Evolutionary conservation across 2,113 vertebrate genomes (phyloP), one percentile per base, ranked within the genome.

Genomic region (Porphyrio hochstetteri): DNA sequence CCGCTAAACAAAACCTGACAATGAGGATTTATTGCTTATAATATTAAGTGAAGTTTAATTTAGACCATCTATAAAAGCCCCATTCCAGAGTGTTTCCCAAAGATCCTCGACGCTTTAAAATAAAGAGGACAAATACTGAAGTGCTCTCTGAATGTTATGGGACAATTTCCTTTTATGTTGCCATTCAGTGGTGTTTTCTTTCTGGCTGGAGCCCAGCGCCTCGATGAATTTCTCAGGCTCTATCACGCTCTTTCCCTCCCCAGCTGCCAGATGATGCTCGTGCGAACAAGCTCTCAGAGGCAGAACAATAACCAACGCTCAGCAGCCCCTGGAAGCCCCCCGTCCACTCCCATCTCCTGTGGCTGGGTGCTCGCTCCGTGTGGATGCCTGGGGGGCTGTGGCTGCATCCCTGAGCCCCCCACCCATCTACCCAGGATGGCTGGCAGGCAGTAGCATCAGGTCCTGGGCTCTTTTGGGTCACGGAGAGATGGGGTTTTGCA

Each of bases 131-230:
- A 95, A 96, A 96, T 93, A 79, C 89, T 89, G 89, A 88, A 89
- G 93, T 87, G 92, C 93, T 95, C 94, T 95, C 65, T 9, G 91
- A 96, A 96, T 63, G 89, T 95, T 96, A 96, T 91, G 95, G 96
- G 95, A 94, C 94, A 90, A 96, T 96, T 97, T 94, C 91, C 95
- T 96, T 94, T 96, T 95, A 95, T 95, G 94, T 86, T 95, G 94
- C 93, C 91, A 88, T 94, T 95, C 96, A 90, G 94, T 0, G 55
- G 92, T 86, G 87, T 91, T 90, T 92, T 94, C 90, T 88, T 52
- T 61, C 95, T 91, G 95, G 95, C 96, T 91, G 94, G 75, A 94
- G 55, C 93, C 95, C 95, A 95, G 69, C 64, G 10, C 69, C 92
- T 88, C 88, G 68, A 82, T 90, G 95, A 86, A 90, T 94, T 90